These are phyloP conservation scores for Ips typographus DNA, from an alignment of 1,140 invertebrate genomes.

Conservation along the genomic window DNA sequence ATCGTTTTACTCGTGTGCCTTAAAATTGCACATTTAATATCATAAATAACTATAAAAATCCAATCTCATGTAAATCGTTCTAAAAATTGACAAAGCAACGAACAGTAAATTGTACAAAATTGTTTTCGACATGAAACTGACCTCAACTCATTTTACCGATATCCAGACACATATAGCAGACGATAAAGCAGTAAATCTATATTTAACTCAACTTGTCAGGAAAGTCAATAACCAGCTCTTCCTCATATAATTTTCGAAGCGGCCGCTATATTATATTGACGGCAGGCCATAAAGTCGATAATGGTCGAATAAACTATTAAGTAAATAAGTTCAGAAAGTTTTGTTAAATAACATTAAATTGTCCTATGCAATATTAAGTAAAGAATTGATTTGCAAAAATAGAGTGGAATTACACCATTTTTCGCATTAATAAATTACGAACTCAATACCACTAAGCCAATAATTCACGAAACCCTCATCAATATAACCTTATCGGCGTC, in stretches of 20 bases:
- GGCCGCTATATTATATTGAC: not conserved
- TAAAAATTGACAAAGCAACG: too few species aligned
- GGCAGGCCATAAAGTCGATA: not conserved
- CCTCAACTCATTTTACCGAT: too few species aligned
- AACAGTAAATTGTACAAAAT: too few species aligned
- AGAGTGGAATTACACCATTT: not conserved
- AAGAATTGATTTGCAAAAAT: too few species aligned
- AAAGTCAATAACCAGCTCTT: not conserved
- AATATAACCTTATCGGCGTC: conserved; percentile 9
- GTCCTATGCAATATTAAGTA: too few species aligned
- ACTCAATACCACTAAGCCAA: not conserved
- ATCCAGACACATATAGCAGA: not conserved
- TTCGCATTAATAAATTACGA: not conserved
- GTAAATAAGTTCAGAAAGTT: too few species aligned
- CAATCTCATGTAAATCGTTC: too few species aligned
- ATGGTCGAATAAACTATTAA: not conserved
- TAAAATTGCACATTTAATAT: too few species aligned
- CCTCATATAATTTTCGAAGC: not conserved
- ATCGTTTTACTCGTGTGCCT: too few species aligned
- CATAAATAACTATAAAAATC: too few species aligned
- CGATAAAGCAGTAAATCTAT: not conserved
- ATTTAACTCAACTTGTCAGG: not conserved
- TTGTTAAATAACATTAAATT: too few species aligned
- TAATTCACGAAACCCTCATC: conserved; percentile 10
- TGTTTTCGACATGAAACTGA: too few species aligned